Percentiles rank a stretch among this genome's conserved stretches.
phyloP scores from a whole-genome alignment of 37 sponge, comb jelly and placozoan species.

The Crambe crambe region DNA sequence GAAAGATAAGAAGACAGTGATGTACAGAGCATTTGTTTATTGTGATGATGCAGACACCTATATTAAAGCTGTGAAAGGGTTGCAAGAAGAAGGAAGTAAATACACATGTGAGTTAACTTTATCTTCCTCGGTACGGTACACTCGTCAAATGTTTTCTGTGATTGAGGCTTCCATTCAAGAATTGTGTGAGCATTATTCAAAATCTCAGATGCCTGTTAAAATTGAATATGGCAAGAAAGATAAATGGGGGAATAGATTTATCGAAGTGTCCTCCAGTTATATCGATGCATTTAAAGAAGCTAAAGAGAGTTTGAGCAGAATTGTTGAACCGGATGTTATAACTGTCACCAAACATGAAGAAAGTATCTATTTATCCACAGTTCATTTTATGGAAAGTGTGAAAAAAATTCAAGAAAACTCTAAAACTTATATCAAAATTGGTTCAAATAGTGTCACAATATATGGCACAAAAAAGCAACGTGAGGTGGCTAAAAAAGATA shows the following conservation, averaged over 20 bases:
- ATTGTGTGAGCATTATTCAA: not conserved
- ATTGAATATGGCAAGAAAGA: not conserved
- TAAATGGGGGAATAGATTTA: conserved; percentile 8
- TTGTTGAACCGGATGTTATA: conserved; percentile 22
- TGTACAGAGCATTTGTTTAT: conserved; percentile 14
- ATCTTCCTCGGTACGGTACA: conserved; percentile 1
- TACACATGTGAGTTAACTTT: not conserved
- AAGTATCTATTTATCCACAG: conserved; percentile 15
- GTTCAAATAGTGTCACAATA: conserved; percentile 28
- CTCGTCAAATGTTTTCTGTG: not conserved
- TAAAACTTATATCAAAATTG: conserved; percentile 1
- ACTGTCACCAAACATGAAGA: conserved; percentile 8
- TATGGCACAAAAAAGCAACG: conserved; percentile 46
- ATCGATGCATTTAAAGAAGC: not conserved
- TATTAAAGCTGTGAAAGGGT: too few relatives aligned
- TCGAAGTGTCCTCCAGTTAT: not conserved
- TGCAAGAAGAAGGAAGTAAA: not conserved
- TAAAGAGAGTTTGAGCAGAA: conserved; percentile 5
- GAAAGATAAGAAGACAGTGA: not conserved
- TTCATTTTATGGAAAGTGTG: not conserved
- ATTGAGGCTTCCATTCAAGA: not conserved
- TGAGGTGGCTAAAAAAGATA: conserved; percentile 14
- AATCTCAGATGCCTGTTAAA: too few relatives aligned
- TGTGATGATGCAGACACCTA: not conserved
- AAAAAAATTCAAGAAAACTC: not conserved